Conservation (phyloP, 2,797 vertebrate genomes). For the Lepus townsendii region DNA sequence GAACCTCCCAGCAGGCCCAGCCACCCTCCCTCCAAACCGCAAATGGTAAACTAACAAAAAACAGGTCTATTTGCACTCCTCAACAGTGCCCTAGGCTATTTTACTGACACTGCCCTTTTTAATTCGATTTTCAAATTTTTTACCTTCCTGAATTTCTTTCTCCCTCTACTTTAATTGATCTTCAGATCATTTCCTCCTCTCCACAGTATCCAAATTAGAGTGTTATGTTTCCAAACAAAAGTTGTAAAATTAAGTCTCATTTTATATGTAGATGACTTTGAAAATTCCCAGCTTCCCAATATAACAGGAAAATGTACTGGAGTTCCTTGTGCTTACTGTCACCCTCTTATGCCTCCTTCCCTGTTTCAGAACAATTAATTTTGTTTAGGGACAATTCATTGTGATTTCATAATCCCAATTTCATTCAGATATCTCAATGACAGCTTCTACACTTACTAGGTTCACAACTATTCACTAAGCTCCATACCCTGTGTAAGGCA, state of each 20-base stretch:
- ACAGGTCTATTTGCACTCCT: not conserved
- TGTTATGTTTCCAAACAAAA: conserved; percentile 54
- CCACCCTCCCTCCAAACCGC: not conserved
- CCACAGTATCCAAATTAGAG: not conserved
- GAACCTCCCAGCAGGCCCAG: too few relatives aligned
- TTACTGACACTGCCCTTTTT: not conserved
- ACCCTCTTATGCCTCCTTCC: not conserved
- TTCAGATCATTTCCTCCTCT: conserved; percentile 28
- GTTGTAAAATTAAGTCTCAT: conserved; percentile 30
- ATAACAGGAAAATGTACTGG: not conserved
- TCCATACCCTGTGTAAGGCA: not conserved
- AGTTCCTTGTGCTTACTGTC: not conserved
- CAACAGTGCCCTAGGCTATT: not conserved
- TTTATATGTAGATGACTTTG: not conserved
- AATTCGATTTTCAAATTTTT: not conserved
- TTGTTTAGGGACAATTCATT: conserved; percentile 6
- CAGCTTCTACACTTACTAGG: conserved; percentile 47
- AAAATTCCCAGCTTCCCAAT: conserved; percentile 22
- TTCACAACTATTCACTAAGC: not conserved
- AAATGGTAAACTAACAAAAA: not conserved
- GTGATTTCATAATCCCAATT: not conserved
- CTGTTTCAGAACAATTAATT: not conserved
- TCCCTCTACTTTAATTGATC: not conserved
- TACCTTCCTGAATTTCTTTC: not conserved
- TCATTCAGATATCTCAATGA: conserved; percentile 7